Base-by-base conservation (phyloP, 1,140 invertebrate genomes). In the Brachionus asplanchnoidis region DNA sequence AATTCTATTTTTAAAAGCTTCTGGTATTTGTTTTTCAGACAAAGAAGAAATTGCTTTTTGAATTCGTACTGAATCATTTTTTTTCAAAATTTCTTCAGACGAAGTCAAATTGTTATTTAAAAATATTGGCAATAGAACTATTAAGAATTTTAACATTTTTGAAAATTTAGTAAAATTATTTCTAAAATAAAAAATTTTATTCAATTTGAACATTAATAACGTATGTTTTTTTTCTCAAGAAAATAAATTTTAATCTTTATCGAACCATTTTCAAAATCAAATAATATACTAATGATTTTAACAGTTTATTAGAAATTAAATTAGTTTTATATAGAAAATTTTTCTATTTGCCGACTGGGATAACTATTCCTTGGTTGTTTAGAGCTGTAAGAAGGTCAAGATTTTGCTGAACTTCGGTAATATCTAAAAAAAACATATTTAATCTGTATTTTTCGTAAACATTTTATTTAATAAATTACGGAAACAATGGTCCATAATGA, bases 291-390 rank as follows among this genome's bases (percentile, higher is more conserved):
- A 42, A 20, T 36, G 3, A 17, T 40, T 73, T 40, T n/a, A 73
- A 77, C 23, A 26, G 17, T 36, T 77, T 77, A 36, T 36, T 77
- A 50, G 9, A 50, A 77, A 7, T 17, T 44, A 3, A 23, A 50
- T 46, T 5, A 50, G 9, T 17, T 14, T 75, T 44, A 8, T 42
- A 6, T 36, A 75, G 11, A 17, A 44, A 23, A 14, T 26, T 12
- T 26, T 77, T 77, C n/a, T 70, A 82, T 82, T 82, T 82, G 44
- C 79, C 79, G 3, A 82, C 36, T 60, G 79, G 79, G 17, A 82
- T 32, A 23, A 82, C 79, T 11, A 82, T 44, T 44, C 79, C 79
- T 65, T 82, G 79, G 20, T 65, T 65, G 26, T 82, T 82, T 14
- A 82, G 60, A 8, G 79, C 79, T 2, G 79, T 32, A 7, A 82